phyloP scores from a whole-genome alignment of 2,113 vertebrate species.

The Sisor rabdophorus region DNA sequence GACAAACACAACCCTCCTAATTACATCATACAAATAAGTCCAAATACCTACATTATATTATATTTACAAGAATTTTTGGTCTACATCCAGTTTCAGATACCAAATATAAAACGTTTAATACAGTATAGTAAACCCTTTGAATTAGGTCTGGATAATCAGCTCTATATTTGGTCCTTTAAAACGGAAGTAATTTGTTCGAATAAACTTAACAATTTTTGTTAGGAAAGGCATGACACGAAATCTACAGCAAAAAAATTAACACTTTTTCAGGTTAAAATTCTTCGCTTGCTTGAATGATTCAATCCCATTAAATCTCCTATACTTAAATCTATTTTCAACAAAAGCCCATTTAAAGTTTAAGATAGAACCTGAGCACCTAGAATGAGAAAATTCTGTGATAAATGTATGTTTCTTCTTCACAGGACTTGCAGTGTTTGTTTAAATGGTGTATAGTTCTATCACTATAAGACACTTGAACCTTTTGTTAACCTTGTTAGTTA shows the following conservation, averaged over 20 bases:
- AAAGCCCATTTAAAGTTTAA: too few relatives aligned
- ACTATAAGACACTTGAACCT: background rate
- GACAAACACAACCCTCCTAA: background rate
- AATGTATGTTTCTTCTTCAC: too few relatives aligned
- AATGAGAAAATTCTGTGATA: too few relatives aligned
- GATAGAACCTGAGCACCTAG: too few relatives aligned
- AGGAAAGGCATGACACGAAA: background rate
- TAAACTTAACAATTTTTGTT: background rate
- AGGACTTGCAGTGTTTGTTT: background rate
- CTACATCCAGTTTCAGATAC: background rate
- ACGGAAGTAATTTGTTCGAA: background rate
- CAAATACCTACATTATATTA: slow-evolving; percentile 81
- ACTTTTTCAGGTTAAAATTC: too few relatives aligned
- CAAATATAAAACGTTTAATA: too few relatives aligned
- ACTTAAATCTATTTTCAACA: too few relatives aligned
- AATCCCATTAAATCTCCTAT: too few relatives aligned
- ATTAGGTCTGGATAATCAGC: too few relatives aligned
- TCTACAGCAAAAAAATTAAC: background rate
- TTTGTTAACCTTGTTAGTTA: too few relatives aligned
- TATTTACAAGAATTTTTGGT: slow-evolving; percentile 66
- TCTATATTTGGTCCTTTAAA: background rate
- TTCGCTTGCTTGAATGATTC: too few relatives aligned
- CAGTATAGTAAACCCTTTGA: too few relatives aligned
- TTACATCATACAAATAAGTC: slow-evolving; percentile 5
- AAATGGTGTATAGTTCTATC: background rate